Percentiles rank a stretch among this genome's conserved stretches.
These are phyloP conservation scores for Lutra lutra DNA, from an alignment of 2,797 vertebrate genomes.

Conservation along the genomic window DNA sequence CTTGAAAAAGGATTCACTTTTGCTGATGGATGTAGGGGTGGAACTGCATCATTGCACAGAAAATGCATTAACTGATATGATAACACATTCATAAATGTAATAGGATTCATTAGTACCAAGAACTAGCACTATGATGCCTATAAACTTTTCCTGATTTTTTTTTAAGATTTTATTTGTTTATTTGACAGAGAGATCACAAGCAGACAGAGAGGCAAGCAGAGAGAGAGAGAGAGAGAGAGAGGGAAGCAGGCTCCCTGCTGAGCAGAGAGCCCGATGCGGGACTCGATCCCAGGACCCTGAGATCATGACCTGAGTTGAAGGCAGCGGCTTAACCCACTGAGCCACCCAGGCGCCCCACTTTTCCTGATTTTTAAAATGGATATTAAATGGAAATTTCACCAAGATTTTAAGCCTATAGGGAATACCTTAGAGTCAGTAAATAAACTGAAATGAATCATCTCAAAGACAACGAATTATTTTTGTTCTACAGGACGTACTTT, in stretches of 20 bases:
- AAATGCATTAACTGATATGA: constrained; percentile 67
- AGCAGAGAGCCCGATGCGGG: no score
- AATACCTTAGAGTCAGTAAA: background rate
- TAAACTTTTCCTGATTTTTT: background rate
- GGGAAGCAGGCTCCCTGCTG: no score
- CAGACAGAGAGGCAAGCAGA: no score
- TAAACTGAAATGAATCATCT: constrained; percentile 27
- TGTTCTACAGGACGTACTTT: background rate
- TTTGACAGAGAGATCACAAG: no score
- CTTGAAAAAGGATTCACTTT: constrained; percentile 63
- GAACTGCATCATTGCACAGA: constrained; percentile 23
- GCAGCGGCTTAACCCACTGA: no score
- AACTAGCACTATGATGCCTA: background rate
- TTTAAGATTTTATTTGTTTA: no score
- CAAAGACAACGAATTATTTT: background rate
- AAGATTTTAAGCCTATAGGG: background rate
- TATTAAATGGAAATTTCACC: background rate
- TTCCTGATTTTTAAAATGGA: background rate
- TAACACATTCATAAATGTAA: constrained; percentile 49
- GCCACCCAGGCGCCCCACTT: no score
- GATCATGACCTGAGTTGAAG: no score
- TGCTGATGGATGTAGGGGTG: background rate
- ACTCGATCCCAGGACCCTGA: no score
- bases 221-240: no score
- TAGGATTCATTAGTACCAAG: constrained; percentile 55